Evolutionary conservation across 2,888 invertebrate species (phyloP), one percentile per base, ranked within the genome.

Genomic region (Spisula solida): DNA sequence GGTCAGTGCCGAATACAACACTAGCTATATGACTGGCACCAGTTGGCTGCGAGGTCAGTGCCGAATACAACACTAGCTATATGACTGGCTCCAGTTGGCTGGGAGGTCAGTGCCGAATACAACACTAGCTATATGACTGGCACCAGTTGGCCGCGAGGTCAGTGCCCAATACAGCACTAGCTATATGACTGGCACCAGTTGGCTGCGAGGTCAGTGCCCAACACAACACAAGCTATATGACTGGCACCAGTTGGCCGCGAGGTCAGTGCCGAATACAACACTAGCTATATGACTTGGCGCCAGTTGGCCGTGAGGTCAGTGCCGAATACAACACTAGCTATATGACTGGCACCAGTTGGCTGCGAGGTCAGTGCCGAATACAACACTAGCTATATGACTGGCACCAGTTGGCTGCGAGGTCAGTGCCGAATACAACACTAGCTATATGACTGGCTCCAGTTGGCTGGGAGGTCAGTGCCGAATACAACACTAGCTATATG

Each of bases 21-120:
- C n/a, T n/a, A n/a, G n/a, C n/a, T n/a, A n/a, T 75, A 75, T 34
- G 75, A 75, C 75, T 75, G 75, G 75, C 75, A 75, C 75, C 75
- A 75, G 75, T 75, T 34, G 34, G 75, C 16, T 34, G 31, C 16
- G 12, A 31, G 20, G 12, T 34, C 6, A 8, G 75, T 75, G 75
- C 75, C n/a, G n/a, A n/a, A n/a, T n/a, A n/a, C n/a, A n/a, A n/a
- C n/a, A n/a, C n/a, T n/a, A n/a, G n/a, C n/a, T n/a, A n/a, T 75
- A 75, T 34, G 75, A 75, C 75, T 75, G 75, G 75, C 75, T 34
- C 75, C 75, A 75, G 75, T 75, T 34, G 34, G 75, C 16, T 34
- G 31, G 2, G 12, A 31, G 20, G 12, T 34, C 6, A 8, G 75
- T 75, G 75, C 75, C n/a, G n/a, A n/a, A n/a, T n/a, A n/a, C n/a